Evolutionary conservation across 2,797 vertebrate species (phyloP).

Genomic region (Erpetoichthys calabaricus): DNA sequence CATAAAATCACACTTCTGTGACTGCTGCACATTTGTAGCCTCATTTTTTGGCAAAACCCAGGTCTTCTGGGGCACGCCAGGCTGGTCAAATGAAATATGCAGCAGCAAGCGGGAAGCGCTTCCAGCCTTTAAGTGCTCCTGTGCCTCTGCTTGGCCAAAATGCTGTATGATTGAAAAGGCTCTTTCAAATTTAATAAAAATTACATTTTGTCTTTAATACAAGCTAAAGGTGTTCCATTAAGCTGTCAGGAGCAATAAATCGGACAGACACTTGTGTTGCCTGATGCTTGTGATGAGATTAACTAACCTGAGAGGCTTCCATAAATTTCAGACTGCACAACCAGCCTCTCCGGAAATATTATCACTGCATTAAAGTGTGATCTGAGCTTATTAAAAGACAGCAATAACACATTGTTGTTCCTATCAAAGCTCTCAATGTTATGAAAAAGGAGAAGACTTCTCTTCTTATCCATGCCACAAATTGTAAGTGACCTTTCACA

Average conservation of each 20-base stretch:
- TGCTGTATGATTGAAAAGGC: slow-evolving; percentile 5
- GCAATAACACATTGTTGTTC: background rate
- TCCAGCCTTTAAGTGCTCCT: slow-evolving; percentile 9
- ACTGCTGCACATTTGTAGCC: too few species aligned
- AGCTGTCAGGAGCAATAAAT: slow-evolving; percentile 12
- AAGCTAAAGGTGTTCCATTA: slow-evolving; percentile 12
- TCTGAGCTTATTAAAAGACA: slow-evolving; percentile 3
- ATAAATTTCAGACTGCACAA: slow-evolving; percentile 4
- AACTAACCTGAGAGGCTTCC: slow-evolving; percentile 8
- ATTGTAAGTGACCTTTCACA: too few species aligned
- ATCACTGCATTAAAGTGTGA: slow-evolving; percentile 4
- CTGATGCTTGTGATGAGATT: slow-evolving; percentile 6
- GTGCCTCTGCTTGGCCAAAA: slow-evolving; percentile 6
- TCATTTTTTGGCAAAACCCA: too few species aligned
- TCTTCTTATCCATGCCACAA: background rate
- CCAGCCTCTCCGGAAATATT: slow-evolving; percentile 4
- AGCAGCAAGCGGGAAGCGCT: slow-evolving; percentile 9
- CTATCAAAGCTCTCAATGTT: background rate
- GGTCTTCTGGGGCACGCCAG: too few species aligned
- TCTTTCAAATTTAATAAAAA: slow-evolving; percentile 14
- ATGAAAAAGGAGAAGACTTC: background rate
- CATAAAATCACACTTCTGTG: too few species aligned
- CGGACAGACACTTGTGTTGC: background rate
- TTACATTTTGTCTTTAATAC: slow-evolving; percentile 12
- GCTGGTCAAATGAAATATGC: slow-evolving; percentile 7